Evolutionary conservation across 2,797 vertebrate species (phyloP).

Genomic region (Falco naumanni): DNA sequence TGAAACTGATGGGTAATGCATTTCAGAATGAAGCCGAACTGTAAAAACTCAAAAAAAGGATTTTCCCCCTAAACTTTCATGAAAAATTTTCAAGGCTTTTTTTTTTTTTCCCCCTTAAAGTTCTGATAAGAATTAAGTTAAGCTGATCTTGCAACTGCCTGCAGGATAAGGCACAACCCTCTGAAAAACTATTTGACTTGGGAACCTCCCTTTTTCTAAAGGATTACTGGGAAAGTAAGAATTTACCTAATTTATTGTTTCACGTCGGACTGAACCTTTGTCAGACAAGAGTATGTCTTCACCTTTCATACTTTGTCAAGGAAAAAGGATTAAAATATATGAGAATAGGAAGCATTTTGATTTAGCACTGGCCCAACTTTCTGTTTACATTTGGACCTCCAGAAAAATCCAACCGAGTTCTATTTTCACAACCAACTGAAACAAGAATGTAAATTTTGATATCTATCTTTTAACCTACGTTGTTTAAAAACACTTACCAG

Average conservation of each 20-base stretch:
- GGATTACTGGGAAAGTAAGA: conserved; percentile 14
- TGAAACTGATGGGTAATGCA: neutral
- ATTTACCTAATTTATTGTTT: neutral
- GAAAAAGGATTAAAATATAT: neutral
- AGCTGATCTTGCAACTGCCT: neutral
- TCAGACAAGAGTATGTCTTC: neutral
- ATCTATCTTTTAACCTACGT: neutral
- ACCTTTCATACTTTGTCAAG: neutral
- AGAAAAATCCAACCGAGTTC: neutral
- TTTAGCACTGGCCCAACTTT: neutral
- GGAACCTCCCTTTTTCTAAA: conserved; percentile 7
- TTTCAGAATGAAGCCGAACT: neutral
- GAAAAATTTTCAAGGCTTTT: neutral
- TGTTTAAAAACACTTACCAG: neutral
- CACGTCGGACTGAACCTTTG: neutral
- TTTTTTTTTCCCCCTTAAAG: neutral
- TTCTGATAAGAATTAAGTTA: neutral
- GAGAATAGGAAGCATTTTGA: neutral
- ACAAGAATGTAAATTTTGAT: neutral
- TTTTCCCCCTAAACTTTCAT: neutral
- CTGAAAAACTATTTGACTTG: conserved; percentile 21
- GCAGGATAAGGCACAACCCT: neutral
- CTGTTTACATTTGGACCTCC: neutral
- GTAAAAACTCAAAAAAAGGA: neutral
- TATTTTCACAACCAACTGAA: neutral